Evolutionary conservation across 1,140 invertebrate species (phyloP).

Genomic region (Drosophila takahashii): DNA sequence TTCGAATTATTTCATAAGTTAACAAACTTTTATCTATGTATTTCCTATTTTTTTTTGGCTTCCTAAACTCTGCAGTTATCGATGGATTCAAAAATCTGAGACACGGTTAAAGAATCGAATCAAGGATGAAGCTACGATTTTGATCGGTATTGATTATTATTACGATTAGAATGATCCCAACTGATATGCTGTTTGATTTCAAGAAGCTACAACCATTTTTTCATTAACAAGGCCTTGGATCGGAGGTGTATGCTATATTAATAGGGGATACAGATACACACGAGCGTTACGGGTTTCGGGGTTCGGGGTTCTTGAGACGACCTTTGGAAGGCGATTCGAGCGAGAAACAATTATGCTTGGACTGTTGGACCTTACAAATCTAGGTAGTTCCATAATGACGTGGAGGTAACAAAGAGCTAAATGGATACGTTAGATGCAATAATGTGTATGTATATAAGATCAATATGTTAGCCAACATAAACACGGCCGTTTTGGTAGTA

Average conservation of each 20-base stretch:
- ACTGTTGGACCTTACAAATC: slow-evolving; percentile 9
- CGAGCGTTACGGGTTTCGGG: slow-evolving; percentile 1
- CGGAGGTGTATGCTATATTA: slow-evolving; percentile 28
- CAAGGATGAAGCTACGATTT: slow-evolving; percentile 15
- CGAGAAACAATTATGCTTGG: slow-evolving; percentile 8
- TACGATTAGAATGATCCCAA: slow-evolving; percentile 68
- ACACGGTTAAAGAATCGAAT: neutral
- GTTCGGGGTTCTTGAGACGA: slow-evolving; percentile 2
- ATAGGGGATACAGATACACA: slow-evolving; percentile 4
- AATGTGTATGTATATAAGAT: slow-evolving; percentile 20
- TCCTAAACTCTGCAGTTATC: neutral
- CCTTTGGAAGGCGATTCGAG: slow-evolving; percentile 24
- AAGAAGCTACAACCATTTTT: slow-evolving; percentile 73
- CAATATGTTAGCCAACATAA: slow-evolving; percentile 46
- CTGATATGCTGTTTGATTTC: slow-evolving; percentile 78
- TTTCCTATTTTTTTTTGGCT: neutral
- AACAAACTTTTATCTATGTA: neutral
- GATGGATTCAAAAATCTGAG: slow-evolving; percentile 1
- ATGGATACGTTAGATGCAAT: slow-evolving; percentile 17
- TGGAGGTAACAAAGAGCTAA: slow-evolving; percentile 50
- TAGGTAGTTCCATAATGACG: slow-evolving; percentile 19
- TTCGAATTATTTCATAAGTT: slow-evolving; percentile 12
- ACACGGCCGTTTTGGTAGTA: slow-evolving; percentile 66
- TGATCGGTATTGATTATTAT: slow-evolving; percentile 18
- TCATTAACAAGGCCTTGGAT: slow-evolving; percentile 54